phyloP scores from a whole-genome alignment of 2,113 vertebrate genomes.

The Jacana jacana region DNA sequence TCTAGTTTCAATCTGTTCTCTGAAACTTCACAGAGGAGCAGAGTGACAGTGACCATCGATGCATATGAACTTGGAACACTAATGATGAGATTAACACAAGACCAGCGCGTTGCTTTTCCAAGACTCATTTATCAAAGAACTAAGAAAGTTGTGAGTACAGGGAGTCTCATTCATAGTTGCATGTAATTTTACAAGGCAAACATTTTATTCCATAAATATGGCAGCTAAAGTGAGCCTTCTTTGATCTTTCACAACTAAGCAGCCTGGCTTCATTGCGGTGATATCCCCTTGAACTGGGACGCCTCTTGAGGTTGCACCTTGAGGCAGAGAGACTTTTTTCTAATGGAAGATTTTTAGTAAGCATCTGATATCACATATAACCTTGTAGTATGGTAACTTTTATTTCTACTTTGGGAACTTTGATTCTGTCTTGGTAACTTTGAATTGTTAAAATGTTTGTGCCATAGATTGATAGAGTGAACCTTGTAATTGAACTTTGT shows the following conservation, averaged over 20 bases:
- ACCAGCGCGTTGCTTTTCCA: neutral
- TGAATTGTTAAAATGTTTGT: neutral
- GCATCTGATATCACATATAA: neutral
- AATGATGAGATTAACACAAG: neutral
- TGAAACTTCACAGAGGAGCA: neutral
- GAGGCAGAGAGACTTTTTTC: neutral
- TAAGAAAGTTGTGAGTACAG: neutral
- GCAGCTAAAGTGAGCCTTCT: neutral
- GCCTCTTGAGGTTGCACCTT: neutral
- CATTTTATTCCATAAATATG: neutral
- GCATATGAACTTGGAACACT: neutral
- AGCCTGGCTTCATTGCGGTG: neutral
- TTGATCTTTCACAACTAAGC: neutral
- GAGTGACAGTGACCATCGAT: neutral
- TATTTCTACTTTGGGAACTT: neutral
- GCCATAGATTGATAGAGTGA: neutral
- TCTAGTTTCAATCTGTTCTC: neutral
- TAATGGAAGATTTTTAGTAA: neutral
- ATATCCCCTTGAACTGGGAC: neutral
- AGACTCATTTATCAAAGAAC: neutral
- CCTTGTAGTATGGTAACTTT: neutral
- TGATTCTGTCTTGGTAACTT: neutral
- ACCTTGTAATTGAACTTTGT: neutral
- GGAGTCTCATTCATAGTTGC: neutral
- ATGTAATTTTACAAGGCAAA: neutral